Evolutionary conservation across 2,888 invertebrate species (phyloP).

Genomic region (Acanthosoma haemorrhoidale): DNA sequence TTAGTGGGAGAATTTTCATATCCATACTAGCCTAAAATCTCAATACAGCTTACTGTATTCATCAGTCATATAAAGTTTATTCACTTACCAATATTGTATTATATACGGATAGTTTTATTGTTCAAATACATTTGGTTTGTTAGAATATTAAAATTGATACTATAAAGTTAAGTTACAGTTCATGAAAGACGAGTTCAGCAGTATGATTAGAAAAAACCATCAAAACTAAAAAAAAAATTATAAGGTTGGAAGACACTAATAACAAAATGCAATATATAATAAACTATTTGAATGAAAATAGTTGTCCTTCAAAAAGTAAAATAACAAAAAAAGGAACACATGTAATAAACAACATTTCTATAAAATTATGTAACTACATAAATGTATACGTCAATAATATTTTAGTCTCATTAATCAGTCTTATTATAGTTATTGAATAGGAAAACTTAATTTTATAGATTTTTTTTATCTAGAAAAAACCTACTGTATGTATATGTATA

Average conservation of each 20-base stretch:
- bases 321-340: neutral
- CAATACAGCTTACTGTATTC: no score
- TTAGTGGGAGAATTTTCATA: no score
- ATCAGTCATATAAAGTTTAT: no score
- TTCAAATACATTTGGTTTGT: no score
- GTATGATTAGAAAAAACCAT: neutral
- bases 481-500: neutral
- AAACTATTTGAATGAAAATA: constrained; percentile 3
- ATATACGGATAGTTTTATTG: no score
- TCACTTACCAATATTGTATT: no score
- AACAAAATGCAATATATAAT: constrained; percentile 7
- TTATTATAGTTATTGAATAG: constrained; percentile 6
- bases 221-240: neutral
- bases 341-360: constrained; percentile 1
- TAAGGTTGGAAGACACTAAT: constrained; percentile 3
- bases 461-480: neutral
- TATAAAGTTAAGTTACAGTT: neutral
- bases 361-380: neutral
- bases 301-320: neutral
- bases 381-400: constrained; percentile 2
- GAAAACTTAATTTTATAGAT: constrained; percentile 6
- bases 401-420: constrained; percentile 28
- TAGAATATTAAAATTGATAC: no score
- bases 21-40: no score
- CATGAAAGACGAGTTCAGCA: neutral